Conservation (phyloP, 1,140 invertebrate genomes). For the Scylla paramamosain region DNA sequence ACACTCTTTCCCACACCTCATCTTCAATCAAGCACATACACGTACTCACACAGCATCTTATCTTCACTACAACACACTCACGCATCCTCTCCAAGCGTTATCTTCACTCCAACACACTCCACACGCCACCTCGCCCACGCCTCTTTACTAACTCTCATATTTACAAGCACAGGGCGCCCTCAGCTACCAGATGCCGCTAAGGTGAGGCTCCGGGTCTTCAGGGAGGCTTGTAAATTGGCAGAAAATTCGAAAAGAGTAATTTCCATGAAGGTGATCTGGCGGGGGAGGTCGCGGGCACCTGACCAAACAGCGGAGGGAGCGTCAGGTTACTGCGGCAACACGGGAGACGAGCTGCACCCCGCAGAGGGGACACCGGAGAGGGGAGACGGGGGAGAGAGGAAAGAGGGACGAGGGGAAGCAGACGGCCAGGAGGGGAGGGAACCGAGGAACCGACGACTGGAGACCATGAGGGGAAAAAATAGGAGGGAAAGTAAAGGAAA, state of each 20-base stretch:
- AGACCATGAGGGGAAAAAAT: background rate
- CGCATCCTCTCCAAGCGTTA: no score
- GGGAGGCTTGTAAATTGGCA: slow-evolving; percentile 30
- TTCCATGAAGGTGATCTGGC: slow-evolving; percentile 60
- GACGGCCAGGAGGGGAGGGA: background rate
- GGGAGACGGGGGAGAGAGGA: slow-evolving; percentile 33
- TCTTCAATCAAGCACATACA: no score
- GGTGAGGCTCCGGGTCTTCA: background rate
- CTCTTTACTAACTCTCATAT: no score
- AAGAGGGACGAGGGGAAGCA: background rate
- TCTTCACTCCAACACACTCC: no score
- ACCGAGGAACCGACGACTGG: background rate
- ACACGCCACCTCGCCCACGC: no score
- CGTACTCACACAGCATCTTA: no score
- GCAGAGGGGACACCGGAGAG: slow-evolving; percentile 65
- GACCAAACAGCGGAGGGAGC: slow-evolving; percentile 55
- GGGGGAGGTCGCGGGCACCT: slow-evolving; percentile 62
- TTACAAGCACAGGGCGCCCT: no score
- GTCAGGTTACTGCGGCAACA: slow-evolving; percentile 60
- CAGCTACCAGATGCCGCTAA: background rate
- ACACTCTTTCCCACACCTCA: no score
- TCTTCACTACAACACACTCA: no score
- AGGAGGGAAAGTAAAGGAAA: background rate
- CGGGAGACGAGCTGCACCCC: slow-evolving; percentile 51
- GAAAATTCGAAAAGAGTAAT: slow-evolving; percentile 46